Base-by-base conservation (phyloP, 2,113 vertebrate genomes). In the Dermatemys mawii region DNA sequence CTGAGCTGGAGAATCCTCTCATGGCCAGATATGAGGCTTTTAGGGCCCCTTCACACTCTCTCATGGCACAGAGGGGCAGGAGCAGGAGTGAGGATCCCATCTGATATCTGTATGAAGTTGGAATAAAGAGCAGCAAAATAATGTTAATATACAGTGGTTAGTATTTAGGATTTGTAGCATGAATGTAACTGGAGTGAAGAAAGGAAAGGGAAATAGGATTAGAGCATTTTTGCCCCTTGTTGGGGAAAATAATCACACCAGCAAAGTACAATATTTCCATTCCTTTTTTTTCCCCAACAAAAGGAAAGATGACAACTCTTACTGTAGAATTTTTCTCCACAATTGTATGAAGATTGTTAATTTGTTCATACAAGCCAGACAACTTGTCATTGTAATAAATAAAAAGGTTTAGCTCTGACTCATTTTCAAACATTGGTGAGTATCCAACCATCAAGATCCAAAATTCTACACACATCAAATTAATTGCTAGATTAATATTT, bases 381-480 rank as follows among this genome's bases (percentile, higher is more conserved):
- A 41, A 4, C 57, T 94, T 83, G 22, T n/a, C 32, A 5, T 92
- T 94, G 50, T 73, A 6, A 44, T 83, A 51, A 88, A 86, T n/a
- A 86, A 94, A 81, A 8, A 24, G 49, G 75, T 93, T 49, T 19
- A 90, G 35, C 48, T 86, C 46, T 91, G 79, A 75, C 41, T 89
- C 81, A 79, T 57, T 91, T 94, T 89, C 84, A 13, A 2, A 3
- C 87, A 81, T 92, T 86, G 86, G 50, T 55, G 93, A 90, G 88
- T 14, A 27, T 38, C 91, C 41, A 60, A 26, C 82, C 49, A 91
- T 91, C 60, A 90, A 85, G 46, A 92, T 79, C 81, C 35, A 90
- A 80, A 88, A 79, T 91, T 86, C 24, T 89, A 94, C 29, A 81
- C 89, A 83, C 35, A 55, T 32, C 75, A 57, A 80, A 96, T 89